Evolutionary conservation across 2,797 vertebrate species (phyloP).

Genomic region (Glyptemys insculpta): DNA sequence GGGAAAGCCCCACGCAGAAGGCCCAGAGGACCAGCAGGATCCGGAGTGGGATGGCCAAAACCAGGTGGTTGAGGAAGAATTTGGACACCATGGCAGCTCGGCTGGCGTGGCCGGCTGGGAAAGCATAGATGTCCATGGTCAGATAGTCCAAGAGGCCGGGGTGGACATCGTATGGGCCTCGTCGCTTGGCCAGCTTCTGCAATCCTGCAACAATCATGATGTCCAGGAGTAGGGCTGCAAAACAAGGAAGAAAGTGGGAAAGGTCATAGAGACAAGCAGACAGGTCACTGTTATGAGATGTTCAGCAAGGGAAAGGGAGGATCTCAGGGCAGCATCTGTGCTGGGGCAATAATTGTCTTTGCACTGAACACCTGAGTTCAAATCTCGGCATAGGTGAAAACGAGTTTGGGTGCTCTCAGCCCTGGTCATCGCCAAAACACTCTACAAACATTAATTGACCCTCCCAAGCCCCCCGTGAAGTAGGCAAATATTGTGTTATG

Average conservation of each 20-base stretch:
- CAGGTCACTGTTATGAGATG: neutral
- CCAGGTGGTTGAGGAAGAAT: slow-evolving; percentile 96
- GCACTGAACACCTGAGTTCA: neutral
- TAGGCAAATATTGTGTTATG: neutral
- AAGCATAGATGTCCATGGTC: slow-evolving; percentile 94
- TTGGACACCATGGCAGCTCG: slow-evolving; percentile 94
- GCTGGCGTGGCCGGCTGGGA: slow-evolving; percentile 94
- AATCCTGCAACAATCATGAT: slow-evolving; percentile 92
- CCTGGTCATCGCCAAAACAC: neutral
- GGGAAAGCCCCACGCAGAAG: slow-evolving; percentile 91
- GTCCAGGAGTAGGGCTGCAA: slow-evolving; percentile 91
- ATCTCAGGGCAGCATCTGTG: neutral
- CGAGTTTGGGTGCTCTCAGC: rapidly evolving
- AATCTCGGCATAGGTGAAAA: neutral
- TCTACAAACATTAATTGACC: neutral
- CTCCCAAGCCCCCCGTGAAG: neutral
- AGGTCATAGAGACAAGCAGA: neutral
- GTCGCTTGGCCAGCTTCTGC: slow-evolving; percentile 93
- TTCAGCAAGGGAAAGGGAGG: neutral
- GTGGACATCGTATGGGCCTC: slow-evolving; percentile 89
- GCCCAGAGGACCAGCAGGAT: slow-evolving; percentile 96
- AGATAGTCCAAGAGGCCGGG: slow-evolving; percentile 92
- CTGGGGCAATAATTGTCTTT: neutral
- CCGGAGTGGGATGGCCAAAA: slow-evolving; percentile 93
- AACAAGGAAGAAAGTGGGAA: neutral